phyloP scores from a whole-genome alignment of 2,113 vertebrate species.

The Platanista minor region DNA sequence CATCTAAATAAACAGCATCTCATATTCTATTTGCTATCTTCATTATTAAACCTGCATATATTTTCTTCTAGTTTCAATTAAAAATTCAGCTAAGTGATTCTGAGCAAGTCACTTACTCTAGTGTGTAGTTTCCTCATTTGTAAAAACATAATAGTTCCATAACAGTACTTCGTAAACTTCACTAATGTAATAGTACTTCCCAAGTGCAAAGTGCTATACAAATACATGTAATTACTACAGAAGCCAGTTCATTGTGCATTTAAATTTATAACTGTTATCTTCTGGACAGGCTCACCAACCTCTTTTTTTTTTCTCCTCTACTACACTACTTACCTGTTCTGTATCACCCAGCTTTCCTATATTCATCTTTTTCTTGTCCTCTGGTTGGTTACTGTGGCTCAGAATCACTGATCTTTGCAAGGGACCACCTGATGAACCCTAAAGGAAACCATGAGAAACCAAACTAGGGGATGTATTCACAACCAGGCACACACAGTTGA shows the following conservation, averaged over 20 bases:
- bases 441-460: neutral
- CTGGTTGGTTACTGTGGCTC: neutral
- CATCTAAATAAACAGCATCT: neutral
- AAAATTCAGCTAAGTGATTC: constrained; percentile 5
- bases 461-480: neutral
- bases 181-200: neutral
- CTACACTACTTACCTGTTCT: neutral
- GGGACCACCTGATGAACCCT: neutral
- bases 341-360: neutral
- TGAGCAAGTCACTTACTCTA: neutral
- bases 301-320: neutral
- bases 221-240: neutral
- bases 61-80: constrained; percentile 17
- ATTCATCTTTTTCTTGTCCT: neutral
- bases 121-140: neutral
- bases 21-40: neutral
- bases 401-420: neutral
- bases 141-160: constrained; percentile 1
- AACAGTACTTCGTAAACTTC: neutral
- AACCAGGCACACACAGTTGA: neutral
- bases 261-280: neutral
- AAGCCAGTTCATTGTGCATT: neutral
- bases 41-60: neutral
- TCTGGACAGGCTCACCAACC: neutral
- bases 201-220: constrained; percentile 10